phyloP scores from a whole-genome alignment of 2,797 vertebrate genomes.

The Brachyalestes nurse region DNA sequence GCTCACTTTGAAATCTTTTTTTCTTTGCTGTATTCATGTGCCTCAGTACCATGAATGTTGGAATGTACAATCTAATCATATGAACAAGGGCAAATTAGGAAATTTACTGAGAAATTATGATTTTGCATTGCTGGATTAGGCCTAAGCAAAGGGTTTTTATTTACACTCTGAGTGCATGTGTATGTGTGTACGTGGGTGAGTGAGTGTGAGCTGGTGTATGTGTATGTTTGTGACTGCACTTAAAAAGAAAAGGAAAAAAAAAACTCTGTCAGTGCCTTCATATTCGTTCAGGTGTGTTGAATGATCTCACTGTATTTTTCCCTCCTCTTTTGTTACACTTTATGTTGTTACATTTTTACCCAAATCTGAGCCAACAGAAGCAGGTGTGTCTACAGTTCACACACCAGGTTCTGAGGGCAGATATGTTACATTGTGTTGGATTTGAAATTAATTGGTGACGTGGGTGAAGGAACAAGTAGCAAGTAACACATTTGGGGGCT shows the following conservation, averaged over 20 bases:
- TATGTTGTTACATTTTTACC: not conserved
- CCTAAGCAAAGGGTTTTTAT: not conserved
- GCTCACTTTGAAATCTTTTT: not conserved
- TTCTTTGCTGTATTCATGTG: not conserved
- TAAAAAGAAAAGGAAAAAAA: not conserved
- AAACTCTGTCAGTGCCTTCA: not conserved
- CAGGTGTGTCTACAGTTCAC: not conserved
- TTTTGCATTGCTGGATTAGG: not conserved
- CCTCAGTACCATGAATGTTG: not conserved
- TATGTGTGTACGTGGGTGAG: not conserved
- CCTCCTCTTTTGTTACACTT: not conserved
- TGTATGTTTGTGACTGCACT: not conserved
- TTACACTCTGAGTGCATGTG: not conserved
- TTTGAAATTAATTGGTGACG: not conserved
- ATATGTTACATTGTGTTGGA: not conserved
- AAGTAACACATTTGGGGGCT: not conserved
- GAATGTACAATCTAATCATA: not conserved
- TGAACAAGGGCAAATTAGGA: not conserved
- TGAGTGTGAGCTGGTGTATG: not conserved
- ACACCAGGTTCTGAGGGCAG: not conserved
- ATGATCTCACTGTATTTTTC: slow-evolving; percentile 9
- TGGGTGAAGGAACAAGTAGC: not conserved
- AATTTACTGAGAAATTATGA: too few species aligned
- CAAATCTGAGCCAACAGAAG: not conserved
- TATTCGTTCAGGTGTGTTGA: not conserved